phyloP scores from a whole-genome alignment of 2,888 invertebrate genomes.

The Tricholauxania praeusta region DNA sequence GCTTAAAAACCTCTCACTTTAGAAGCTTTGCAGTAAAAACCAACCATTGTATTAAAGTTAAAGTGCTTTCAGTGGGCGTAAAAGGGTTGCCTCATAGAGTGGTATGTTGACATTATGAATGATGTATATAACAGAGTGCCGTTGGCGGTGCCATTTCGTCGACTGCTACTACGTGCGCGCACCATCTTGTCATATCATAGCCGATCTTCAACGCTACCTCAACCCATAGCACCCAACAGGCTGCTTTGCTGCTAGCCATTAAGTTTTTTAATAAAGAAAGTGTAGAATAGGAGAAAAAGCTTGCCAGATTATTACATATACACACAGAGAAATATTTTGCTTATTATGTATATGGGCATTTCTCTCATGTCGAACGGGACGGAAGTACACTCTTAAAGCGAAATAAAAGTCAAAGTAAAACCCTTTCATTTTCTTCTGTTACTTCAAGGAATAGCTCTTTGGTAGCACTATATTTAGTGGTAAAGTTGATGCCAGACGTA shows the following conservation, averaged over 20 bases:
- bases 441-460: too few relatives aligned
- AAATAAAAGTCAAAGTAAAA: too few relatives aligned
- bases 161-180: slow-evolving; percentile 47
- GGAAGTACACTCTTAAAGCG: too few relatives aligned
- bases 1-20: slow-evolving; percentile 33
- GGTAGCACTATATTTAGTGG: too few relatives aligned
- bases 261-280: slow-evolving; percentile 41
- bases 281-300: slow-evolving; percentile 38
- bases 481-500: too few relatives aligned
- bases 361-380: too few relatives aligned
- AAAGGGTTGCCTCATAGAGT: neutral
- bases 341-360: too few relatives aligned
- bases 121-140: slow-evolving; percentile 19
- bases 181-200: slow-evolving; percentile 12
- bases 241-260: slow-evolving; percentile 30
- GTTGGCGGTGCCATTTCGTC: slow-evolving; percentile 58
- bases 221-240: slow-evolving; percentile 1
- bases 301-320: neutral
- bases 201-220: neutral
- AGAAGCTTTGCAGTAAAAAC: slow-evolving; percentile 21
- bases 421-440: too few relatives aligned
- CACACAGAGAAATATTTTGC: too few relatives aligned
- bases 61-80: slow-evolving; percentile 13
- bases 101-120: neutral
- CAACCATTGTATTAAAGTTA: slow-evolving; percentile 16